Evolutionary conservation across 2,113 vertebrate genomes (phyloP).

Genomic region (Lates calcarifer): DNA sequence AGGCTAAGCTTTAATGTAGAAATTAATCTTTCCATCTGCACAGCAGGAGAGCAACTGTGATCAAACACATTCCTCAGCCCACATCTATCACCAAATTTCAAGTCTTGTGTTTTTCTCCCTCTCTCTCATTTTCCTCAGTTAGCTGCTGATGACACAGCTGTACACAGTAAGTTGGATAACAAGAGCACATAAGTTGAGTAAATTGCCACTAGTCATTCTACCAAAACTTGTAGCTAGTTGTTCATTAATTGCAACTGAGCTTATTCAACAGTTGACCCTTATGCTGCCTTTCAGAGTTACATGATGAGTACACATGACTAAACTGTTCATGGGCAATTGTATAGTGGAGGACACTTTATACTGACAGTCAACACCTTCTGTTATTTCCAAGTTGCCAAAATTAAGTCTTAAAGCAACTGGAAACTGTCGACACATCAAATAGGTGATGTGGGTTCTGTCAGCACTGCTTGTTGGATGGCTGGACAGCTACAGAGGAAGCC

Average conservation of each 20-base stretch:
- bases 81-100: not conserved
- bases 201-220: not conserved
- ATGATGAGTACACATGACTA: not conserved
- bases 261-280: not conserved
- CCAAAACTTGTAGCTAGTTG: not conserved
- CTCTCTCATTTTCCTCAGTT: not conserved
- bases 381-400: not conserved
- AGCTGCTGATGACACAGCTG: not conserved
- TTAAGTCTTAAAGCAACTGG: not conserved
- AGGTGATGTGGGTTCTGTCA: no score
- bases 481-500: no score
- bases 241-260: not conserved
- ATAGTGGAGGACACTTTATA: not conserved
- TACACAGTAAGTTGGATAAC: not conserved
- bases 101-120: not conserved
- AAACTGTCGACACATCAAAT: not conserved
- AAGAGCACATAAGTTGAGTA: not conserved
- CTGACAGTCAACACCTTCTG: not conserved
- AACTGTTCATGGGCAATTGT: not conserved
- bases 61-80: constrained; percentile 3
- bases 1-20: not conserved
- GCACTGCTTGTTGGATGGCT: no score
- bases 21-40: not conserved
- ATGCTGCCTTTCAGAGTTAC: not conserved
- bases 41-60: constrained; percentile 5